phyloP scores from a whole-genome alignment of 2,797 vertebrate genomes.

The Podarcis siculus region DNA sequence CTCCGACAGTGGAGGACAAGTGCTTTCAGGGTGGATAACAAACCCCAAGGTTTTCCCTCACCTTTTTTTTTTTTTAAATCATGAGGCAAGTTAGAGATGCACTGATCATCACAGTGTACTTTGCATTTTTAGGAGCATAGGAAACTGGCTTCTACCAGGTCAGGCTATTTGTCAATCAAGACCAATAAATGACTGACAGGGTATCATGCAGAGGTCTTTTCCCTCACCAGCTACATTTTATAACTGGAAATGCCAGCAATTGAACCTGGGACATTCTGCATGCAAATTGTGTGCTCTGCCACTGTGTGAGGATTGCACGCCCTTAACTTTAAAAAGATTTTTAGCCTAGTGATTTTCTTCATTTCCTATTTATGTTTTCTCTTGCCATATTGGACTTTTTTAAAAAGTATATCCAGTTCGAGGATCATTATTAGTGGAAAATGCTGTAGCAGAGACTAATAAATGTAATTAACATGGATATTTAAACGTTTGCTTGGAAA shows the following conservation, averaged over 20 bases:
- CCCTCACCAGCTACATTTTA: neutral
- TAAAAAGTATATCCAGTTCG: slow-evolving; percentile 27
- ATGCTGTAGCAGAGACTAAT: slow-evolving; percentile 63
- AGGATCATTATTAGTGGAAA: slow-evolving; percentile 57
- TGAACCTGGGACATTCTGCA: neutral
- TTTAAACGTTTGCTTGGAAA: slow-evolving; percentile 67
- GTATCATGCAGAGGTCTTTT: neutral
- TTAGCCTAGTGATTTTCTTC: neutral
- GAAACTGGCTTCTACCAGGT: neutral
- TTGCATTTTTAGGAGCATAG: neutral
- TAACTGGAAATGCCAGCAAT: neutral
- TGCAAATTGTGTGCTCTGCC: neutral
- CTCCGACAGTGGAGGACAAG: too few relatives aligned
- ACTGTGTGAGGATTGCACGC: neutral
- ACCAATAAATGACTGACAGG: neutral
- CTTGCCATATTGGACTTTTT: neutral
- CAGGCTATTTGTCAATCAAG: neutral
- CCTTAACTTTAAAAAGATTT: neutral
- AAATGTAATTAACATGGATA: slow-evolving; percentile 67
- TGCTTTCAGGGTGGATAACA: too few relatives aligned
- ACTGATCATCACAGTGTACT: neutral
- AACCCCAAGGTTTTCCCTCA: too few relatives aligned
- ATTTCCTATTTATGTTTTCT: slow-evolving; percentile 9
- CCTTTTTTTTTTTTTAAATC: too few relatives aligned
- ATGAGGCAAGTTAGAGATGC: too few relatives aligned